These are phyloP conservation scores for Coracopsis vasa DNA, from an alignment of 2,113 vertebrate species.

Conservation along the genomic window DNA sequence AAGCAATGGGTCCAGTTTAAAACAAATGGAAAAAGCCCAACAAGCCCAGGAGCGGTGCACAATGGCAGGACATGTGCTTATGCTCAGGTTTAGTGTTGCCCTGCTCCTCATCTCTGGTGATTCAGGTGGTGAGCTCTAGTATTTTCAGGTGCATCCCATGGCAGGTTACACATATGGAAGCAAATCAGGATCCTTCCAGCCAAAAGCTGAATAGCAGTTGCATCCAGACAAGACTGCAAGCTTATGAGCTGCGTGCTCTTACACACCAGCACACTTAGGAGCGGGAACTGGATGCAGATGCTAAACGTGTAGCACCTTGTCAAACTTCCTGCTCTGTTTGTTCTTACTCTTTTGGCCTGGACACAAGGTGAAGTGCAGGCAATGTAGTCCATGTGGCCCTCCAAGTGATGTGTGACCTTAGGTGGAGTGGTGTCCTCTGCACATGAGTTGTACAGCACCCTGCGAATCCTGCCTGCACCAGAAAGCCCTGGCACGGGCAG, in stretches of 20 bases:
- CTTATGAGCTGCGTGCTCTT: neutral
- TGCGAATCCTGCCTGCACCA: neutral
- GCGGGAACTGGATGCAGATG: neutral
- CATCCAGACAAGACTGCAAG: neutral
- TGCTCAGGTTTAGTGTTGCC: neutral
- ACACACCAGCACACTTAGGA: neutral
- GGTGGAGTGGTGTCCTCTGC: neutral
- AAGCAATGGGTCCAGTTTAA: neutral
- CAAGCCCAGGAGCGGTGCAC: neutral
- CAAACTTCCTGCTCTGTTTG: neutral
- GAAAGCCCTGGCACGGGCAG: neutral
- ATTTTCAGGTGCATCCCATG: neutral
- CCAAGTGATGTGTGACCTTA: neutral
- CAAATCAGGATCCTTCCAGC: neutral
- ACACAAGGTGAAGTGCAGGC: neutral
- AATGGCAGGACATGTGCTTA: rapidly evolving
- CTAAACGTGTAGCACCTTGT: neutral
- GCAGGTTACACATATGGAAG: neutral
- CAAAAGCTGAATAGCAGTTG: neutral
- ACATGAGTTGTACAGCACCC: neutral
- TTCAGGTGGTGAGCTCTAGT: neutral
- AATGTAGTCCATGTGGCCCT: neutral
- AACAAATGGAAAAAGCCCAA: neutral
- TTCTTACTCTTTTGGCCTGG: neutral
- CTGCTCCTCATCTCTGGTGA: neutral